Base-by-base conservation (phyloP, 2,113 vertebrate genomes). In the Alexandromys fortis region DNA sequence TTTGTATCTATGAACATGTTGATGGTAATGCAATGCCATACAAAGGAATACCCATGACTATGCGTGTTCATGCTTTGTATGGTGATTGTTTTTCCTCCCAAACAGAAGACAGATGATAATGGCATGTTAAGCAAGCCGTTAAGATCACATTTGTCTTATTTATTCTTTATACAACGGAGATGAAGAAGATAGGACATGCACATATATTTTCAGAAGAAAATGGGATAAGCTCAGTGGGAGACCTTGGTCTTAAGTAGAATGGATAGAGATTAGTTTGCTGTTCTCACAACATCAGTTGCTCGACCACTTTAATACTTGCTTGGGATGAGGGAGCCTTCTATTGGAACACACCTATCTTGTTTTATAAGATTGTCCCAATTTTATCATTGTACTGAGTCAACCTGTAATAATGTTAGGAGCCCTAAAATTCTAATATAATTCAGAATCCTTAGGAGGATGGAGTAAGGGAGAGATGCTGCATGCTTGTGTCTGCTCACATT, bases 391-490 rank as follows among this genome's bases (percentile, higher is more conserved):
- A 3, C 30, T 86, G 38, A 78, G 17, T 10, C 63, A 79, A 79
- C 2, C 55, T 63, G 86, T 77, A 67, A 89, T 95, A 35, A 55
- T 75, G 4, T 35, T 65, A 22, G 28, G 79, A 93, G 35, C 10
- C 78, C 33, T 95, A 67, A 79, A 67, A 92, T 95, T 89, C 55
- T 89, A 87, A 70, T 28, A 55, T 79, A 47, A 83, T 82, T 63
- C 45, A 47, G 77, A 97, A 73, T 3, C 63, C 86, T 91, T 76
- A 52, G n/a, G 24, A 92, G 89, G 68, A 33, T 45, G 91, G 30
- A 83, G 3, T 28, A 14, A 55, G n/a, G 17, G 63, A 89, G 19
- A 45, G 55, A 81, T 16, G 4, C 22, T 70, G 1, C 35, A 5
- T 22, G 22, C 58, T 61, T 75, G 55, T 86, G 55, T 94, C 6